Conservation (phyloP, 2,888 invertebrate species). For the Heliconius hortense region DNA sequence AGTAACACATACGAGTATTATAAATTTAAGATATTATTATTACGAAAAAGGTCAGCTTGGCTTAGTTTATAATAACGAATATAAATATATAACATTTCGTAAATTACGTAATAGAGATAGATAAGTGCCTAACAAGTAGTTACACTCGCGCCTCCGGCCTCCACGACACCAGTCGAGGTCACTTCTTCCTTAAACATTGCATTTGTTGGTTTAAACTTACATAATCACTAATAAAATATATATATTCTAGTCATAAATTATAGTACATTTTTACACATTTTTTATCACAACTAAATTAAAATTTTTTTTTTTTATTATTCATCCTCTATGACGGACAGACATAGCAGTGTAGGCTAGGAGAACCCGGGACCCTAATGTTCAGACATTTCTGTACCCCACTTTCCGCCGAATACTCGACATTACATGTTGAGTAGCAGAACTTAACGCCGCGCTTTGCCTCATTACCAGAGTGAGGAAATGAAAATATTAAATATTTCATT, state of each 20-base stretch:
- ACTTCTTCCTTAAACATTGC: conserved; percentile 58
- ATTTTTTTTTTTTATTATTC: not conserved
- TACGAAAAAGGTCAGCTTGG: not conserved
- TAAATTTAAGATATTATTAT: not conserved
- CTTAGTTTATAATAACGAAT: not conserved
- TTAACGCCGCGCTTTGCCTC: too few species aligned
- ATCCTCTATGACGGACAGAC: too few species aligned
- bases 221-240: conserved; percentile 1
- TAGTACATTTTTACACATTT: not conserved
- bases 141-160: conserved; percentile 53
- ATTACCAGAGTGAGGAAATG: too few species aligned
- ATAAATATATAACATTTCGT: conserved; percentile 17
- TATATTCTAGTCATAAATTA: not conserved
- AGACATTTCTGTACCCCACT: too few species aligned
- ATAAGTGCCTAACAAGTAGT: conserved; percentile 50
- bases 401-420: too few species aligned
- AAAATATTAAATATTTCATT: too few species aligned
- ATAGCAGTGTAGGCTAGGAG: too few species aligned
- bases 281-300: not conserved
- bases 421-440: too few species aligned
- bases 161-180: conserved; percentile 60
- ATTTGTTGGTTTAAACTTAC: conserved; percentile 23
- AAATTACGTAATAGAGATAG: conserved; percentile 52
- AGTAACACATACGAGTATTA: not conserved
- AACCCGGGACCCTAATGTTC: too few species aligned